Percentiles rank a stretch among this genome's conserved stretches.
phyloP scores from a whole-genome alignment of 2,113 vertebrate genomes.

The Cheilinus undulatus region DNA sequence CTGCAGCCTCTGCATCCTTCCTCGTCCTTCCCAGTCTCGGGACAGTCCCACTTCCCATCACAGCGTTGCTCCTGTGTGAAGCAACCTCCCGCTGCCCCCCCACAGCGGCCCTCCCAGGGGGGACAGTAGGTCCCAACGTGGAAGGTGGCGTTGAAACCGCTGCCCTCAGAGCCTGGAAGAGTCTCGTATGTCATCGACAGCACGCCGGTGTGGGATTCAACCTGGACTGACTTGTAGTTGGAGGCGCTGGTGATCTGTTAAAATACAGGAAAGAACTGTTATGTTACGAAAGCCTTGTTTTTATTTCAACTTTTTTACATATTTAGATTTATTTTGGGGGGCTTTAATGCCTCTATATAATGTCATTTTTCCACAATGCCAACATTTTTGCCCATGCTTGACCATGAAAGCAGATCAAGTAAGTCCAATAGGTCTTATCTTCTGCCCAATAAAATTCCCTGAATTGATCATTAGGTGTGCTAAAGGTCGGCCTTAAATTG shows the following conservation, averaged over 20 bases:
- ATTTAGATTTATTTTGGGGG: too few relatives aligned
- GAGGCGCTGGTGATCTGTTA: slow-evolving; percentile 83
- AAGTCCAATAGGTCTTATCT: too few relatives aligned
- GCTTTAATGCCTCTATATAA: too few relatives aligned
- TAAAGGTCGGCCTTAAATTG: too few relatives aligned
- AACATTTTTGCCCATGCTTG: too few relatives aligned
- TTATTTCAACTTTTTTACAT: too few relatives aligned
- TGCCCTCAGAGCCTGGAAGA: slow-evolving; percentile 67
- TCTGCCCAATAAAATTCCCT: too few relatives aligned
- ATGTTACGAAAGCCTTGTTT: not conserved
- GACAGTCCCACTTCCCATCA: slow-evolving; percentile 90
- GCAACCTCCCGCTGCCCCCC: slow-evolving; percentile 83
- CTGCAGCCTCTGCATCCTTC: slow-evolving; percentile 85
- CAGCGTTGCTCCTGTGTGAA: slow-evolving; percentile 86
- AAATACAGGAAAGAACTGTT: slow-evolving; percentile 39
- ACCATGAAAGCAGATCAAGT: too few relatives aligned
- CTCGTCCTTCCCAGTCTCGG: slow-evolving; percentile 88
- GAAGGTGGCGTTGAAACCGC: slow-evolving; percentile 91
- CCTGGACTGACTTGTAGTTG: slow-evolving; percentile 86
- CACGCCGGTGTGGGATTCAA: slow-evolving; percentile 87
- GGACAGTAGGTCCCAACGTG: slow-evolving; percentile 89
- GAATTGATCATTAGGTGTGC: too few relatives aligned
- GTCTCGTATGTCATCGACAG: slow-evolving; percentile 83
- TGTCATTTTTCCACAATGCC: too few relatives aligned
- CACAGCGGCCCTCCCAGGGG: slow-evolving; percentile 88